A percentile compares a stretch with the other conserved stretches of the same genome.
Conservation (phyloP, 2,113 vertebrate species). For the Psammodynastes pulverulentus region DNA sequence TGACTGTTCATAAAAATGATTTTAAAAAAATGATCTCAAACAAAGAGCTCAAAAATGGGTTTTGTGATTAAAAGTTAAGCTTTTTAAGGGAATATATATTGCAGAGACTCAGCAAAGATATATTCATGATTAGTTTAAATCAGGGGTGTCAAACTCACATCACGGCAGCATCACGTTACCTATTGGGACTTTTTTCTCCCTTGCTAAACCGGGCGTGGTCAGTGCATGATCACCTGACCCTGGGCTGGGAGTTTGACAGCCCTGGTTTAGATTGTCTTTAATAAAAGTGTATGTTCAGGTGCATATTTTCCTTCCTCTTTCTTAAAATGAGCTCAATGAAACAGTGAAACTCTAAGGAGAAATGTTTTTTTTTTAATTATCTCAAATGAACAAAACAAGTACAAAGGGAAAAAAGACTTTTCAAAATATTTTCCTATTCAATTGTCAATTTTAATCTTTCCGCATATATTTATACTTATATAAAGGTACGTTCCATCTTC, state of each 20-base stretch:
- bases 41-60: slow-evolving; percentile 37
- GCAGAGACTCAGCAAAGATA: slow-evolving; percentile 24
- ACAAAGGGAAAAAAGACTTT: background rate
- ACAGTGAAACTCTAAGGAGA: background rate
- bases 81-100: slow-evolving; percentile 37
- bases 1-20: slow-evolving; percentile 36
- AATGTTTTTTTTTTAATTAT: background rate
- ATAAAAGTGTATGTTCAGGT: slow-evolving; percentile 22
- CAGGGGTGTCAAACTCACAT: too few species aligned
- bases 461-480: background rate
- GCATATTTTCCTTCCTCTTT: background rate
- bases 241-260: too few species aligned
- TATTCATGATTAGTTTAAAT: slow-evolving; percentile 32
- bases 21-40: slow-evolving; percentile 6
- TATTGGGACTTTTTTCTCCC: too few species aligned
- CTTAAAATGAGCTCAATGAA: background rate
- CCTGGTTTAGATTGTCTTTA: slow-evolving; percentile 12
- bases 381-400: background rate
- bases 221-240: too few species aligned
- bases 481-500: background rate
- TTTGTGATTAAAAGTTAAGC: slow-evolving; percentile 58
- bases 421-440: background rate
- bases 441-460: background rate
- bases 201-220: too few species aligned
- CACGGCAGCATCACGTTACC: too few species aligned